Evolutionary conservation across 2,797 vertebrate species (phyloP), one percentile per base, ranked within the genome.

Genomic region (Bufotes viridis): DNA sequence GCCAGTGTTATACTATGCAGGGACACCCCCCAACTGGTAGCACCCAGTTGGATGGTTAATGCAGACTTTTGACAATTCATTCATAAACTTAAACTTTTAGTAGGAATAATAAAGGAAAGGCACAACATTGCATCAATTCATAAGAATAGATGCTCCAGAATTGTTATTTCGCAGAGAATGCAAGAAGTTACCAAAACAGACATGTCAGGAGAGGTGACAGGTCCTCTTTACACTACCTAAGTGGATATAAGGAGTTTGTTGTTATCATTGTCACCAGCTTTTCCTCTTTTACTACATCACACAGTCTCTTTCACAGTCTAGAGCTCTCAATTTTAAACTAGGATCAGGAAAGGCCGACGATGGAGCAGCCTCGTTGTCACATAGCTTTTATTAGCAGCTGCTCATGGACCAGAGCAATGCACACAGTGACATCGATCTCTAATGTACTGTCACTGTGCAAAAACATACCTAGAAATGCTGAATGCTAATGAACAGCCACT

Each of bases 221-320:
- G 42, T 42, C 42, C 42, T 42, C 42, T 42, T 42, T 42, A 42
- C 42, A 29, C 24, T 60, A 60, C 9, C 18, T 79, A 29, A 58
- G 6, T 60, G 55, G 26, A 26, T 55, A 60, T 79, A 79, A 79
- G 60, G 76, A 60, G 9, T 79, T 79, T 79, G 26, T 79, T 79
- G 55, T 79, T 29, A 78, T 15, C 1, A 17, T 53, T 78, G 51
- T 57, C 76, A 76, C 49, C 74, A 76, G 42, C 74, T n/a, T 76
- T 29, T 29, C 14, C 69, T 70, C 58, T 58, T n/a, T 55, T 1
- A 26, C 22, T 29, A 57, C 58, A 18, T 61, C 18, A 20, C 18
- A 69, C 67, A 42, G 17, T 53, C 42, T 65, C 15, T 82, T 57
- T 82, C n/a, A 24, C 61, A 49, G 60, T 82, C 60, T 22, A 67